Conservation (phyloP, 2,113 vertebrate genomes). For the Noctilio leporinus region DNA sequence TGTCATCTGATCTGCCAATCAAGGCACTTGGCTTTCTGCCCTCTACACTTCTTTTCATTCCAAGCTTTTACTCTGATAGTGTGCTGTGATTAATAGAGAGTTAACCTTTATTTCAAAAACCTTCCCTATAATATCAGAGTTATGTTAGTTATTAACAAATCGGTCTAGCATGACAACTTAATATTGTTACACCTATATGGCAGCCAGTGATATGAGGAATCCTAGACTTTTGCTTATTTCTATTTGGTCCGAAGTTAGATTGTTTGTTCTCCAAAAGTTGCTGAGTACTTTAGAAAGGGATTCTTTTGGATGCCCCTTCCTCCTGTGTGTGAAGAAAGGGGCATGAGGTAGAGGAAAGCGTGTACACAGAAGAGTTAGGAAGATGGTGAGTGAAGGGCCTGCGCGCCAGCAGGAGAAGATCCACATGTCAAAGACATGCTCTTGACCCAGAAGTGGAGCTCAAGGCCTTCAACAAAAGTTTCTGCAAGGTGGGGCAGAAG, state of each 20-base stretch:
- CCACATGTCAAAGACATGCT: rapidly evolving
- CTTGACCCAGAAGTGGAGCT: not conserved
- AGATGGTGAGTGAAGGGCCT: not conserved
- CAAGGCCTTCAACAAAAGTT: not conserved
- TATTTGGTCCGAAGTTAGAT: not conserved
- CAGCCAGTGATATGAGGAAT: not conserved
- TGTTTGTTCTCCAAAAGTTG: not conserved
- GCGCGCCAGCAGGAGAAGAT: not conserved
- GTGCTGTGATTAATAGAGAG: not conserved
- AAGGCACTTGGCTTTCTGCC: not conserved
- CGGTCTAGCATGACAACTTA: not conserved
- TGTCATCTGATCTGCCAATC: not conserved
- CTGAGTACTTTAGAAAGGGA: not conserved
- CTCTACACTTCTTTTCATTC: not conserved
- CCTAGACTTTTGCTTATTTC: not conserved
- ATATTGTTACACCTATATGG: not conserved
- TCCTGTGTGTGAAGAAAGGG: not conserved
- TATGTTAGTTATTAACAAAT: not conserved
- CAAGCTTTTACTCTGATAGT: not conserved
- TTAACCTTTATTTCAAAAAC: not conserved
- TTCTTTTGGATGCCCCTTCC: not conserved
- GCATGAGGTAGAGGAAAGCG: no score
- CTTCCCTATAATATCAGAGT: not conserved
- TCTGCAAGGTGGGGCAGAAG: not conserved
- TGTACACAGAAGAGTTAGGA: not conserved